phyloP scores from a whole-genome alignment of 2,888 invertebrate genomes.

The Peribatodes rhomboidaria region DNA sequence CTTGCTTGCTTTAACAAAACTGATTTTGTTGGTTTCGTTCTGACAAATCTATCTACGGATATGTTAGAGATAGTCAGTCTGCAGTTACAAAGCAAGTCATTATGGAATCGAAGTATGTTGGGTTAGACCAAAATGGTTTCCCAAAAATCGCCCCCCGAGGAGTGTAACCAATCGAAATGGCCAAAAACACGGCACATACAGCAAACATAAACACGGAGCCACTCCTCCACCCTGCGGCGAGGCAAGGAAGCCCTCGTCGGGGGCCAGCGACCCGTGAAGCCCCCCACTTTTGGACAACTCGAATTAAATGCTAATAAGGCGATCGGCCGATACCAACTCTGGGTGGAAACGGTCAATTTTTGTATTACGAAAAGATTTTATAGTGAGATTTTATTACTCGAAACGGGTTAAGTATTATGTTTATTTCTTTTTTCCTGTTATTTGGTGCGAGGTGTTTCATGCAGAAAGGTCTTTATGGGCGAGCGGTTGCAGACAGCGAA shows the following conservation, averaged over 20 bases:
- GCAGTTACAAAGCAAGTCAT: background rate
- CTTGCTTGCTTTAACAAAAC: too few species aligned
- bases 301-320: constrained; percentile 85
- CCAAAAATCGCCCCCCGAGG: constrained; percentile 56
- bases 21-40: too few species aligned
- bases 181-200: constrained; percentile 54
- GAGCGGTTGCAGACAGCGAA: constrained; percentile 40
- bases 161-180: constrained; percentile 65
- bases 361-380: constrained; percentile 47
- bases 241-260: constrained; percentile 79
- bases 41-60: too few species aligned
- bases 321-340: constrained; percentile 70
- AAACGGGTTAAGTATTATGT: constrained; percentile 45
- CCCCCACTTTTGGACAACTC: constrained; percentile 77
- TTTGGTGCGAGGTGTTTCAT: constrained; percentile 40
- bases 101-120: background rate
- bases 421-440: constrained; percentile 44
- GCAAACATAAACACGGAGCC: constrained; percentile 63
- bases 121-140: constrained; percentile 43
- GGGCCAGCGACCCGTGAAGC: constrained; percentile 82
- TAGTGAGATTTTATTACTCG: constrained; percentile 44
- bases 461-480: constrained; percentile 34
- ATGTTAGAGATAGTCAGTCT: background rate
- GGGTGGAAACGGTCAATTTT: constrained; percentile 56
- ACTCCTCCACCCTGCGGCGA: constrained; percentile 74